A percentile compares a stretch with the other conserved stretches of the same genome.
phyloP scores from a whole-genome alignment of 2,797 vertebrate genomes.

The Myotis findleyi region DNA sequence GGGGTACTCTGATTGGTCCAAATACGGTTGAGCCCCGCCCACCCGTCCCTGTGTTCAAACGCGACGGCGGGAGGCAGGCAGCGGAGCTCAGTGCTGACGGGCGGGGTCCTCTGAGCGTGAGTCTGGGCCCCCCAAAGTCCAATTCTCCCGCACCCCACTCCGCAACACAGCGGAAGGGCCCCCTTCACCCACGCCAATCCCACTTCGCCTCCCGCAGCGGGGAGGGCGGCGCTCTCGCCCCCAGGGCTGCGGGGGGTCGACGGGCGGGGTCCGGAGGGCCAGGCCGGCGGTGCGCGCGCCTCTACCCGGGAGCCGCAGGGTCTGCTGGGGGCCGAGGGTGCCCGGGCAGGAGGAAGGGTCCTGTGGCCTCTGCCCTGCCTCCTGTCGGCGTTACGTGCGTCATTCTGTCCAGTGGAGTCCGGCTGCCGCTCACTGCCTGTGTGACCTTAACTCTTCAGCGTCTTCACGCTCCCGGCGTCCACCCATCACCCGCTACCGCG shows the following conservation, averaged over 20 bases:
- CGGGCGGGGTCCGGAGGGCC: too few relatives aligned
- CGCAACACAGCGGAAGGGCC: not conserved
- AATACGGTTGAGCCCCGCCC: not conserved
- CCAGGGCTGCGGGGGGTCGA: not conserved
- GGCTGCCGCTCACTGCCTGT: not conserved
- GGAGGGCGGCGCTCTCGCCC: not conserved
- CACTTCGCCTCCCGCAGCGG: not conserved
- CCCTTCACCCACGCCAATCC: too few relatives aligned
- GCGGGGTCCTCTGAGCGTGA: not conserved
- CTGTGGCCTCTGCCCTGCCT: not conserved
- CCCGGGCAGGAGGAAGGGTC: not conserved
- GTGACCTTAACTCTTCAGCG: not conserved
- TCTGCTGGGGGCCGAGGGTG: not conserved
- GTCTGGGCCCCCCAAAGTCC: not conserved
- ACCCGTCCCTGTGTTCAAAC: slow-evolving; percentile 70
- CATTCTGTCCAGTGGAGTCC: not conserved
- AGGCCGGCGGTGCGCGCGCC: not conserved
- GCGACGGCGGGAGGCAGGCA: slow-evolving; percentile 69
- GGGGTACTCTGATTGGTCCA: slow-evolving; percentile 41
- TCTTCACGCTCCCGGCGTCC: not conserved
- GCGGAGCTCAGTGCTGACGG: fast-evolving
- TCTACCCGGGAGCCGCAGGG: not conserved
- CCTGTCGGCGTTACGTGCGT: not conserved
- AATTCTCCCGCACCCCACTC: not conserved
- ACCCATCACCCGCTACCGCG: not conserved